Percentiles rank a stretch among this genome's conserved stretches.
Evolutionary conservation across 1,140 invertebrate genomes (phyloP).

Genomic region (Zaprionus capensis): DNA sequence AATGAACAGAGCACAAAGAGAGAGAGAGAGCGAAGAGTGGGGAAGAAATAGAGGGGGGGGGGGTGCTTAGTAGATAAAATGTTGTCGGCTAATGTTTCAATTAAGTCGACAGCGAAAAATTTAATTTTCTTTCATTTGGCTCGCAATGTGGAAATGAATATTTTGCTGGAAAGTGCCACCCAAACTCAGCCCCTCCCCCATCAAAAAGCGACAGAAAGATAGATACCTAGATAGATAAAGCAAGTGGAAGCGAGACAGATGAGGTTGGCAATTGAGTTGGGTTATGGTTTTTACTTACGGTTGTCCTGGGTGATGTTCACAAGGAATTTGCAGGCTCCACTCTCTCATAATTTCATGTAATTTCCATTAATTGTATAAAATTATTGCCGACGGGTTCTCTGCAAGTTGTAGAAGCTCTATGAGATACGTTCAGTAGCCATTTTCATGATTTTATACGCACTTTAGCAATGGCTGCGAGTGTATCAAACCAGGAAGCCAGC

Average conservation of each 20-base stretch:
- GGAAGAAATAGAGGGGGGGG: not conserved
- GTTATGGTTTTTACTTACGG: conserved; percentile 39
- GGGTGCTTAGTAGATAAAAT: conserved; percentile 59
- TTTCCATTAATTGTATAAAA: conserved; percentile 80
- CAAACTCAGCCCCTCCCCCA: conserved; percentile 40
- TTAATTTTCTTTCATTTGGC: conserved; percentile 83
- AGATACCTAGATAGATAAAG: conserved; percentile 4
- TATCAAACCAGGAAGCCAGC: conserved; percentile 24
- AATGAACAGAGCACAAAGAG: conserved; percentile 65
- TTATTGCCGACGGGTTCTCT: conserved; percentile 60
- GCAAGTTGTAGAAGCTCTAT: conserved; percentile 23
- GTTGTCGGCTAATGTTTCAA: conserved; percentile 83
- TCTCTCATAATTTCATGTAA: conserved; percentile 82
- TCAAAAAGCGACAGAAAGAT: not conserved
- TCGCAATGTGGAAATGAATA: conserved; percentile 58
- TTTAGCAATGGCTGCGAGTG: conserved; percentile 71
- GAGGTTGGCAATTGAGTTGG: conserved; percentile 46
- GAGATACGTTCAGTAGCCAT: conserved; percentile 68
- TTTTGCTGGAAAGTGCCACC: conserved; percentile 50
- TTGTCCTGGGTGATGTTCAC: conserved; percentile 79
- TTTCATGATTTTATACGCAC: conserved; percentile 82
- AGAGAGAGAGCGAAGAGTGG: not conserved
- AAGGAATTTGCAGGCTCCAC: conserved; percentile 82
- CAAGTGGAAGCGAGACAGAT: not conserved
- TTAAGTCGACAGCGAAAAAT: conserved; percentile 82